Conservation (phyloP, 2,888 invertebrate genomes). For the Coleophora flavipennella region DNA sequence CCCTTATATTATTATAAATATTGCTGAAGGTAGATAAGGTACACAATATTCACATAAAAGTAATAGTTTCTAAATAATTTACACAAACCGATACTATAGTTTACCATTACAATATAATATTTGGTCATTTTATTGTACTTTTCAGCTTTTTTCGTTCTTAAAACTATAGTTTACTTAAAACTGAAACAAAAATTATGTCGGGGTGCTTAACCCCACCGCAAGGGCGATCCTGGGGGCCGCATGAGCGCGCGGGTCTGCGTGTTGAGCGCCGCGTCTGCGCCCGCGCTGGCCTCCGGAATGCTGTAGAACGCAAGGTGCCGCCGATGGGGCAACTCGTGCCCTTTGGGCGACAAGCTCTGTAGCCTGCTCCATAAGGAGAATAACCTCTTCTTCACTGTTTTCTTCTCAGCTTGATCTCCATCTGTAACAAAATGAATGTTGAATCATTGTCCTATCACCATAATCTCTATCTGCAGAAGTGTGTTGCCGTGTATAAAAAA, state of each 20-base stretch:
- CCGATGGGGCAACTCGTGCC: constrained; percentile 55
- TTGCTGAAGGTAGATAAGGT: too few species aligned
- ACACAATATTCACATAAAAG: too few species aligned
- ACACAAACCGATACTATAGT: too few species aligned
- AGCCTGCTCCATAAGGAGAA: constrained; percentile 63
- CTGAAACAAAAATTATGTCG: constrained; percentile 1
- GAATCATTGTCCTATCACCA: too few species aligned
- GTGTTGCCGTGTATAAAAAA: too few species aligned
- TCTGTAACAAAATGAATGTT: constrained; percentile 24
- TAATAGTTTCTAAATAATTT: too few species aligned
- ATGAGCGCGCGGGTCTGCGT: constrained; percentile 51
- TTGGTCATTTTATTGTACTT: constrained; percentile 63
- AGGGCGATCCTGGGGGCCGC: constrained; percentile 61
- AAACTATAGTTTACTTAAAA: constrained; percentile 4
- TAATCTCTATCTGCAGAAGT: too few species aligned
- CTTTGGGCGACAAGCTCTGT: constrained; percentile 54
- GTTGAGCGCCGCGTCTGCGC: constrained; percentile 35
- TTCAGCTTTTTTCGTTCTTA: constrained; percentile 27
- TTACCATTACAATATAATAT: constrained; percentile 3
- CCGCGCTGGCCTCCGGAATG: constrained; percentile 38
- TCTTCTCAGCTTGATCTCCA: constrained; percentile 24
- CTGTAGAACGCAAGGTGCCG: constrained; percentile 54
- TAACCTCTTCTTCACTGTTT: constrained; percentile 48
- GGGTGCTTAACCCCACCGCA: constrained; percentile 54
- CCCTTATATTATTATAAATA: too few species aligned